Conservation (phyloP, 2,797 vertebrate species). For the Acanthurus leucopareius region DNA sequence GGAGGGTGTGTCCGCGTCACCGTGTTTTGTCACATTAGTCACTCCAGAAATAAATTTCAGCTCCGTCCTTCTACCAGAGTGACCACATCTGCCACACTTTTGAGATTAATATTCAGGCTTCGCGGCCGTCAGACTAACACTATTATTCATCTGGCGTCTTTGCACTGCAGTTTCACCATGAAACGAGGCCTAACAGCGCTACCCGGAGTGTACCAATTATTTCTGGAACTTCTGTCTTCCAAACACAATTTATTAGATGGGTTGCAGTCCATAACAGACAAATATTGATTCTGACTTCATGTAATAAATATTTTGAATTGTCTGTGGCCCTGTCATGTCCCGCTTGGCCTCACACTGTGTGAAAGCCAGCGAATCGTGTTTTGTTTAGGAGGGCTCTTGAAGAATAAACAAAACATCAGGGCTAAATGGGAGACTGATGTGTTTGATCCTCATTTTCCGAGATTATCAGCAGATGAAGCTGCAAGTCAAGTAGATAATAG, state of each 20-base stretch:
- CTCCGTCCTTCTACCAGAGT: constrained; percentile 37
- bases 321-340: constrained; percentile 10
- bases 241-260: constrained; percentile 34
- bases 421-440: neutral
- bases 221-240: constrained; percentile 33
- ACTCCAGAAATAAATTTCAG: constrained; percentile 18
- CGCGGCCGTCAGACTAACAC: constrained; percentile 28
- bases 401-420: too few species aligned
- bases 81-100: constrained; percentile 50
- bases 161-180: constrained; percentile 31
- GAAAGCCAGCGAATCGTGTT: neutral
- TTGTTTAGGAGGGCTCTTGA: too few species aligned
- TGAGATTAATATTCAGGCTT: constrained; percentile 64
- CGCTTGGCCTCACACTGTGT: neutral
- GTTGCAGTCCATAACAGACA: constrained; percentile 26
- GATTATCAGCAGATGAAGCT: constrained; percentile 6
- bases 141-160: constrained; percentile 54
- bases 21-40: constrained; percentile 36
- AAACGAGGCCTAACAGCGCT: constrained; percentile 38
- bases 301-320: constrained; percentile 49
- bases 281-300: constrained; percentile 49
- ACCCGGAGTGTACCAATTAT: constrained; percentile 51
- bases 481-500: neutral
- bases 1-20: neutral
- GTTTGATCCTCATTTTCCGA: constrained; percentile 5